phyloP scores from a whole-genome alignment of 2,888 invertebrate genomes.

The Myathropa florea region DNA sequence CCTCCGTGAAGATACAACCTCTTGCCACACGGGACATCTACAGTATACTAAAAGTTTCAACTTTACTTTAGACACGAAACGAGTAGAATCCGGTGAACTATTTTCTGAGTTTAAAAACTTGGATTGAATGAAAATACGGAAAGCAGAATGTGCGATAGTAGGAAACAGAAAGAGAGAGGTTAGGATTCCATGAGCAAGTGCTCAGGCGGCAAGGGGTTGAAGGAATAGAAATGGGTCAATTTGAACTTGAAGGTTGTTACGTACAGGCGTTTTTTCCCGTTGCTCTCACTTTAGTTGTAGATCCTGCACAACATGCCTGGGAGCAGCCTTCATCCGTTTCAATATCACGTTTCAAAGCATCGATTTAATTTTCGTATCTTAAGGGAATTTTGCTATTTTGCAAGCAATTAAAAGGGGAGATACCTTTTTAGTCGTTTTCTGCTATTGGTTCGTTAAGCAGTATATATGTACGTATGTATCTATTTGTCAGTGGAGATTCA shows the following conservation, averaged over 20 bases:
- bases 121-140: conserved; percentile 58
- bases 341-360: conserved; percentile 71
- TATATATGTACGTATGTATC: conserved; percentile 1
- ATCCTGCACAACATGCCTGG: conserved; percentile 61
- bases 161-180: background rate
- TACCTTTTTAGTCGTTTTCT: conserved; percentile 19
- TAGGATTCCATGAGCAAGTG: conserved; percentile 2
- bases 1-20: conserved; percentile 50
- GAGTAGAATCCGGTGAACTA: conserved; percentile 66
- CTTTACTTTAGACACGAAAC: conserved; percentile 67
- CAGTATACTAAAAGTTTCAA: conserved; percentile 59
- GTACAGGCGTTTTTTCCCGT: conserved; percentile 52
- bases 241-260: conserved; percentile 68
- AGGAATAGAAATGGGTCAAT: conserved; percentile 67
- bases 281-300: conserved; percentile 42
- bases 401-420: conserved; percentile 68
- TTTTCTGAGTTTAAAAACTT: conserved; percentile 62
- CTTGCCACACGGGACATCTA: conserved; percentile 24
- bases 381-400: conserved; percentile 69
- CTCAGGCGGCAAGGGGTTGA: conserved; percentile 27
- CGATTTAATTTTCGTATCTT: conserved; percentile 71
- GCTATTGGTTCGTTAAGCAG: conserved; percentile 18
- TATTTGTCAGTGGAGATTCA: conserved; percentile 23
- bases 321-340: conserved; percentile 69
- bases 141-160: conserved; percentile 13